These are phyloP conservation scores for Carduelis carduelis DNA, from an alignment of 2,797 vertebrate genomes.

Conservation along the genomic window DNA sequence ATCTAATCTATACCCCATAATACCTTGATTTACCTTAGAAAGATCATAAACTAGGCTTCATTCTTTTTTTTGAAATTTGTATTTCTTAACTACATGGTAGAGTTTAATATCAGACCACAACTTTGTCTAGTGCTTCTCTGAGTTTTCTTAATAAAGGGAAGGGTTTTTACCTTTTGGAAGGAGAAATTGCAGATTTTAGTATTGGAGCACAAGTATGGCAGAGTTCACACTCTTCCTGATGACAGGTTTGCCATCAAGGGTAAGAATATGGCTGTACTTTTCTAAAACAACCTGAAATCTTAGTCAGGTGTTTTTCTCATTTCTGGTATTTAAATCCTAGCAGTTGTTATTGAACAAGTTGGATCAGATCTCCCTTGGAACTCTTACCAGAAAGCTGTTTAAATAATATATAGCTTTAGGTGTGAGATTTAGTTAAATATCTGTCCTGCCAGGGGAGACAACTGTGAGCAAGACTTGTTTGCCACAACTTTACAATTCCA, in stretches of 20 bases:
- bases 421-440: not conserved
- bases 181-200: not conserved
- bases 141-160: not conserved
- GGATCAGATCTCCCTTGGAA: slow-evolving; percentile 25
- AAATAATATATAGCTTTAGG: not conserved
- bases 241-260: not conserved
- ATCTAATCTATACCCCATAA: not conserved
- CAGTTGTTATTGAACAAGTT: slow-evolving; percentile 27
- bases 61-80: not conserved
- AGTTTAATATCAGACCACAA: not conserved
- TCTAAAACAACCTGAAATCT: not conserved
- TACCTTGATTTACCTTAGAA: not conserved
- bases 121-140: not conserved
- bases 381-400: slow-evolving; percentile 23
- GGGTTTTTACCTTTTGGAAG: not conserved
- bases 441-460: not conserved
- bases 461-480: not conserved
- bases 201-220: not conserved
- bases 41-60: not conserved
- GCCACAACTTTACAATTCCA: not conserved
- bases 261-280: not conserved
- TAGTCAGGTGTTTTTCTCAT: not conserved
- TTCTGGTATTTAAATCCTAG: not conserved
- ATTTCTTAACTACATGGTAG: not conserved
- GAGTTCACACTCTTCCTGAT: not conserved